These are phyloP conservation scores for Oscheius sp. DNA, from an alignment of 2,888 invertebrate species.

Conservation along the genomic window DNA sequence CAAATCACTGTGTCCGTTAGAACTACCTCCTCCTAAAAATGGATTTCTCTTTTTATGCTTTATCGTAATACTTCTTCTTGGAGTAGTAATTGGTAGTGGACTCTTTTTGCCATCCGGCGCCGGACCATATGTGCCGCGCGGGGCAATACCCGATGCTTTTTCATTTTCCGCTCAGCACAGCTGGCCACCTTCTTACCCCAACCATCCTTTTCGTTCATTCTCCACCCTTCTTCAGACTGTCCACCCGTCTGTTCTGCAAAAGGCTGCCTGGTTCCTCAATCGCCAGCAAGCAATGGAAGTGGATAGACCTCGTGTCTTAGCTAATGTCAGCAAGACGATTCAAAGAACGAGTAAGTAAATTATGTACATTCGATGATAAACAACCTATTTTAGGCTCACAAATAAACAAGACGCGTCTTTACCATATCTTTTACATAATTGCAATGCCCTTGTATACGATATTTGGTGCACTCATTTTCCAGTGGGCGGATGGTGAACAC, in stretches of 20 bases:
- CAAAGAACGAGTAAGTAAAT: constrained; percentile 48
- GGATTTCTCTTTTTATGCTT: too few species aligned
- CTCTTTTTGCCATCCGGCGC: background rate
- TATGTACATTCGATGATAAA: background rate
- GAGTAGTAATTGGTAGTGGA: background rate
- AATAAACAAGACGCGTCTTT: constrained; percentile 46
- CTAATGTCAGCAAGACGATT: constrained; percentile 55
- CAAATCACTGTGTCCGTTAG: constrained; percentile 6
- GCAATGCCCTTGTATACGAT: constrained; percentile 61
- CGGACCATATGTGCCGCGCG: constrained; percentile 6
- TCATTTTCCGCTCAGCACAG: background rate
- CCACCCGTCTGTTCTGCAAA: constrained; percentile 23
- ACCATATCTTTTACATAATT: constrained; percentile 57
- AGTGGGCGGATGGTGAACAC: constrained; percentile 61
- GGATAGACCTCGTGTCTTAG: constrained; percentile 31
- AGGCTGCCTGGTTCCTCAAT: constrained; percentile 23
- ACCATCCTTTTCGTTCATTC: too few species aligned
- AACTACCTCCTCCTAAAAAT: background rate
- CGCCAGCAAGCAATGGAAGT: constrained; percentile 5
- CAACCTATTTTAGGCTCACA: constrained; percentile 23
- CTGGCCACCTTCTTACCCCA: background rate
- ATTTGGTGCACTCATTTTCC: constrained; percentile 56
- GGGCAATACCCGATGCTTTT: too few species aligned
- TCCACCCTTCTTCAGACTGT: constrained; percentile 2
- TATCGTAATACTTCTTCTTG: background rate